Percentiles rank a stretch among this genome's conserved stretches.
Conservation (phyloP, 2,888 invertebrate genomes). For the Tetragnatha montana region DNA sequence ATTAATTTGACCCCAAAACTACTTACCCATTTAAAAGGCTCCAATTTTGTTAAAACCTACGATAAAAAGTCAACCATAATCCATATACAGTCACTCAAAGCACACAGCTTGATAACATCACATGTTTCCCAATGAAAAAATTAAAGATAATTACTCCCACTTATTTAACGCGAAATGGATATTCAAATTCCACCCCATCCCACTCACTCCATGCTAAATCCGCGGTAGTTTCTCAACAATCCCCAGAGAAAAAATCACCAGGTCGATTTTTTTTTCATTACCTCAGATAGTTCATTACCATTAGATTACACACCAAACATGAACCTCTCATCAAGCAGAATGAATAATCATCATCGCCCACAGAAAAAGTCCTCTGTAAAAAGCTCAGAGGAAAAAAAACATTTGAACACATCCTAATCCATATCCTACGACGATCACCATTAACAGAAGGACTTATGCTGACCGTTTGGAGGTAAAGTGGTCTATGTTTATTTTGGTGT, state of each 20-base stretch:
- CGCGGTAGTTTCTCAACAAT: background rate
- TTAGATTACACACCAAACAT: background rate
- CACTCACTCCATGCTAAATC: background rate
- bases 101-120: too few relatives aligned
- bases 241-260: background rate
- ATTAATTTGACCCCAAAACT: too few relatives aligned
- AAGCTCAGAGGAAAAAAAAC: background rate
- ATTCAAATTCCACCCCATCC: background rate
- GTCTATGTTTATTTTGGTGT: too few relatives aligned
- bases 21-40: too few relatives aligned
- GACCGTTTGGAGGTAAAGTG: too few relatives aligned
- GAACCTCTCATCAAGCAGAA: background rate
- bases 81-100: too few relatives aligned
- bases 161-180: background rate
- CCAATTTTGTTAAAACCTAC: too few relatives aligned
- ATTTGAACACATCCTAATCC: background rate
- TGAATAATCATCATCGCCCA: background rate
- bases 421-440: background rate
- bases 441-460: background rate
- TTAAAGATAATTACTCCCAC: background rate
- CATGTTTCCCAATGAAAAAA: too few relatives aligned
- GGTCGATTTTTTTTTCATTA: background rate
- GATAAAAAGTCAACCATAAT: too few relatives aligned
- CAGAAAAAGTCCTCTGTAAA: background rate
- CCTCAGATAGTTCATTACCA: background rate